phyloP scores from a whole-genome alignment of 2,797 vertebrate genomes.

The Synaphobranchus kaupii region DNA sequence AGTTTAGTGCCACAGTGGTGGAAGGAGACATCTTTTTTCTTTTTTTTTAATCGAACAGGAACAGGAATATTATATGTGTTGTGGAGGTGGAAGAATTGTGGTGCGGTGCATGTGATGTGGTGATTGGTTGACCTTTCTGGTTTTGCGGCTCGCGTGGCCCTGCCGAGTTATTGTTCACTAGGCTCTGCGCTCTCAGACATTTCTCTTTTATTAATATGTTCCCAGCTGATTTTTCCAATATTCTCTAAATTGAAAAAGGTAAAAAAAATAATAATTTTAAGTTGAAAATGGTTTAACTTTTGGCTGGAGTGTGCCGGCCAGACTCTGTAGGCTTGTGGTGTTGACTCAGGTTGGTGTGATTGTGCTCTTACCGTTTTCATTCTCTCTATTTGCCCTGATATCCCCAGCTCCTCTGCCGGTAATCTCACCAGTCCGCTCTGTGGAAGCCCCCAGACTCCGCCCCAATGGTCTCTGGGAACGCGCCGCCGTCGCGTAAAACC shows the following conservation, averaged over 20 bases:
- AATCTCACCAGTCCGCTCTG: background rate
- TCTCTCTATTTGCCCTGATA: background rate
- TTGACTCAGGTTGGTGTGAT: background rate
- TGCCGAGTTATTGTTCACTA: background rate
- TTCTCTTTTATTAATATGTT: background rate
- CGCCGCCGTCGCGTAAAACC: too few relatives aligned
- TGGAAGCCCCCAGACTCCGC: background rate
- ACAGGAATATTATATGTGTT: background rate
- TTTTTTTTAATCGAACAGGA: background rate
- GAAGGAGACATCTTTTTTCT: background rate
- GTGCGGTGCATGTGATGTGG: background rate
- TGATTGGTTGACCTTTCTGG: background rate
- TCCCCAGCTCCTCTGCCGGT: background rate
- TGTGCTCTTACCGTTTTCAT: background rate
- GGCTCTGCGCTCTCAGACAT: background rate
- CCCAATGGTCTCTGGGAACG: background rate
- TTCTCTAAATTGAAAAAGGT: constrained; percentile 4
- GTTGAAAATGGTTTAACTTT: constrained; percentile 6
- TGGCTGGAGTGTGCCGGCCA: background rate
- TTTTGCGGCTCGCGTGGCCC: background rate
- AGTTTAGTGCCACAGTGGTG: background rate
- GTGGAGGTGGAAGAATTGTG: background rate
- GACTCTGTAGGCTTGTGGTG: background rate
- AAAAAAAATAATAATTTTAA: background rate
- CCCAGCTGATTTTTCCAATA: background rate